phyloP scores from a whole-genome alignment of 2,888 invertebrate species.

The Trachelus stipa region DNA sequence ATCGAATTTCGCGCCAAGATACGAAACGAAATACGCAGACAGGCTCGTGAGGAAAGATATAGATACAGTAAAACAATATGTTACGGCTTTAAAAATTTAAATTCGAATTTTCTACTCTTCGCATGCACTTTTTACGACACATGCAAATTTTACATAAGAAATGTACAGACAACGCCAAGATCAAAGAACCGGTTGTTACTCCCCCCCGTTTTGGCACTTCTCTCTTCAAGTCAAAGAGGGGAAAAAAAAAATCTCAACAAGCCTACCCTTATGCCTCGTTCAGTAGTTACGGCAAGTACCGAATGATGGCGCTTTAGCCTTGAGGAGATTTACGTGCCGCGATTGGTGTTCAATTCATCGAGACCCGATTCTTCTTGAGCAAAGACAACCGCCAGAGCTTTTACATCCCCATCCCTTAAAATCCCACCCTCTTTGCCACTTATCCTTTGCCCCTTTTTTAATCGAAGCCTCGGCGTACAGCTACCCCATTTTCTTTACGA shows the following conservation, averaged over 20 bases:
- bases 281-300: not conserved
- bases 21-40: not conserved
- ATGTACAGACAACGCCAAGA: not conserved
- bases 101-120: not conserved
- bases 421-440: not conserved
- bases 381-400: not conserved
- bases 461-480: not conserved
- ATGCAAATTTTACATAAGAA: not conserved
- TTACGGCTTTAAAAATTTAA: not conserved
- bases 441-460: not conserved
- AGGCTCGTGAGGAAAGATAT: not conserved
- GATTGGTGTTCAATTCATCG: constrained; percentile 2
- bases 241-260: not conserved
- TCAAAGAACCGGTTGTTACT: not conserved
- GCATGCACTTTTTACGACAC: not conserved
- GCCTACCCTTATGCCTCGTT: not conserved
- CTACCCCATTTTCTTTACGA: not conserved
- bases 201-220: not conserved
- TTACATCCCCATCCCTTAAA: not conserved
- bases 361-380: not conserved
- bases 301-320: not conserved
- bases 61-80: not conserved
- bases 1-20: not conserved
- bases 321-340: constrained; percentile 5
- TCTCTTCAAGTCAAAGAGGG: not conserved